A percentile compares a stretch with the other conserved stretches of the same genome.
These are phyloP conservation scores for Plutomurus gul DNA, from an alignment of 1,140 invertebrate species.

Conservation along the genomic window DNA sequence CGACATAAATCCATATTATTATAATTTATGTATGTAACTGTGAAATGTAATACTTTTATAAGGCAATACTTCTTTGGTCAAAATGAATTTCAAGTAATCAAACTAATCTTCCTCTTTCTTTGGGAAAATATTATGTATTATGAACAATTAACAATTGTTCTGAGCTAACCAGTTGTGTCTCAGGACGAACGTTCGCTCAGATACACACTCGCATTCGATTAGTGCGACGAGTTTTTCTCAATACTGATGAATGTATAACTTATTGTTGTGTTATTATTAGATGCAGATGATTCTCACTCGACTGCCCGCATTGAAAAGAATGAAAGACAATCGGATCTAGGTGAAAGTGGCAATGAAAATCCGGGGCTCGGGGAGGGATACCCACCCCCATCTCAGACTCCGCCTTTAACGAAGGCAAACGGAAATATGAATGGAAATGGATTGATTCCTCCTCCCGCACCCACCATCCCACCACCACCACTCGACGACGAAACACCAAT, in stretches of 20 bases:
- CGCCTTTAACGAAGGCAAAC: slow-evolving; percentile 39
- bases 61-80: slow-evolving; percentile 47
- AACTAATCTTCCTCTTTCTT: slow-evolving; percentile 29
- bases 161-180: not conserved
- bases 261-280: slow-evolving; percentile 32
- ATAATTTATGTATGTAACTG: not conserved
- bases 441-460: slow-evolving; percentile 49
- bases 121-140: slow-evolving; percentile 1
- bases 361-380: slow-evolving; percentile 34
- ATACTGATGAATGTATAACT: slow-evolving; percentile 26
- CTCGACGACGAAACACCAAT: slow-evolving; percentile 43
- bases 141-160: slow-evolving; percentile 21
- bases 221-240: slow-evolving; percentile 49
- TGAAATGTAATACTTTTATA: not conserved
- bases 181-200: not conserved
- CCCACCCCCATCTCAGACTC: slow-evolving; percentile 36
- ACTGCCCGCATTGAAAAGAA: slow-evolving; percentile 48
- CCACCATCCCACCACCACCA: slow-evolving; percentile 52
- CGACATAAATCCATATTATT: not conserved
- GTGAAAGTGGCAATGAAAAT: slow-evolving; percentile 50
- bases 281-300: slow-evolving; percentile 50
- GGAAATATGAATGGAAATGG: slow-evolving; percentile 39
- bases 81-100: slow-evolving; percentile 15
- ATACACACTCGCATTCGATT: not conserved
- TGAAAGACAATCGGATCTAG: slow-evolving; percentile 38